Evolutionary conservation across 2,797 vertebrate genomes (phyloP).

Genomic region (Rhinichthys osculus): DNA sequence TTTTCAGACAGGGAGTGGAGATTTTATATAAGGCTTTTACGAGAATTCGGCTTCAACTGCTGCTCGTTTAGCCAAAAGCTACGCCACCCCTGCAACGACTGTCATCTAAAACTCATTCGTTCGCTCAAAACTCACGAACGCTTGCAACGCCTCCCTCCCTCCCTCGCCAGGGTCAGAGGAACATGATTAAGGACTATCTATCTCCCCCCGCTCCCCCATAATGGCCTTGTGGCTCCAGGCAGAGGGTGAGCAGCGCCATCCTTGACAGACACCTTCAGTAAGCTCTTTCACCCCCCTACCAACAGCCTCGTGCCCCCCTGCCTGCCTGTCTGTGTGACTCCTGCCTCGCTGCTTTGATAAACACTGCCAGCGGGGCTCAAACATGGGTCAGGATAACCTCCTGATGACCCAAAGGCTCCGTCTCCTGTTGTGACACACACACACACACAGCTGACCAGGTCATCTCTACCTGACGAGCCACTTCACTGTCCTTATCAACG

Average conservation of each 20-base stretch:
- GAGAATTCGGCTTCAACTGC: slow-evolving; percentile 35
- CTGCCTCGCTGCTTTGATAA: slow-evolving; percentile 76
- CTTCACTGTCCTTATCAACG: slow-evolving; percentile 46
- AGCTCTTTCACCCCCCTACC: slow-evolving; percentile 56
- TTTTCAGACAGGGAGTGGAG: slow-evolving; percentile 40
- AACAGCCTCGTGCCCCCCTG: slow-evolving; percentile 43
- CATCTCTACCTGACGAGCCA: slow-evolving; percentile 40
- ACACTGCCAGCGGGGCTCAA: slow-evolving; percentile 79
- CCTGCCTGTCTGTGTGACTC: slow-evolving; percentile 62
- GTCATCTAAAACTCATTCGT: background rate
- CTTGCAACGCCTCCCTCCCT: slow-evolving; percentile 10
- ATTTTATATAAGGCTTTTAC: slow-evolving; percentile 51
- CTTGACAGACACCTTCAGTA: slow-evolving; percentile 74
- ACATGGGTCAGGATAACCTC: slow-evolving; percentile 88
- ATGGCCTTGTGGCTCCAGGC: slow-evolving; percentile 75
- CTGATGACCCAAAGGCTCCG: slow-evolving; percentile 81
- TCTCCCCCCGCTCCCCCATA: slow-evolving; percentile 63
- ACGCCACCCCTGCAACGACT: background rate
- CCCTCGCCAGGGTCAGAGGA: slow-evolving; percentile 67
- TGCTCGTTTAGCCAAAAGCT: slow-evolving; percentile 37
- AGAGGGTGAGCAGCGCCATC: slow-evolving; percentile 61
- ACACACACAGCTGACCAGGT: slow-evolving; percentile 46
- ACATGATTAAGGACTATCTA: slow-evolving; percentile 64
- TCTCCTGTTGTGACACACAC: slow-evolving; percentile 77
- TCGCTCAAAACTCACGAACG: slow-evolving; percentile 1